A percentile compares a stretch with the other conserved stretches of the same genome.
phyloP scores from a whole-genome alignment of 2,888 invertebrate genomes.

The Tridacna gigas region DNA sequence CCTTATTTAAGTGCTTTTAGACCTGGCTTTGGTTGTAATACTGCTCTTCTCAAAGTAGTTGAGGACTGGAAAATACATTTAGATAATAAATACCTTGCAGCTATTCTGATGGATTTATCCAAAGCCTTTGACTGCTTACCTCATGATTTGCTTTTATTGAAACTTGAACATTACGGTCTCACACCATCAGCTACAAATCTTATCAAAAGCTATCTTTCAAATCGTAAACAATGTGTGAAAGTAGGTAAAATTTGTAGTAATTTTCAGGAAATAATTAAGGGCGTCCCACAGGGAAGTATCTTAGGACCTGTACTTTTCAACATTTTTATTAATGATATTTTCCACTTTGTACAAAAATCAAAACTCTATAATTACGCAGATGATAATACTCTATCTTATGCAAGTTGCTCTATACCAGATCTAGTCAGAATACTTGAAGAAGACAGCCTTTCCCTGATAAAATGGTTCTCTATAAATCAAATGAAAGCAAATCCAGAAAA shows the following conservation, averaged over 20 bases:
- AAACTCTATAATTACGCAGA: constrained; percentile 46
- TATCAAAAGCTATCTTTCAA: constrained; percentile 26
- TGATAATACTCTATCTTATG: constrained; percentile 43
- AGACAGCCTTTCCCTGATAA: constrained; percentile 33
- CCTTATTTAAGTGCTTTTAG: constrained; percentile 24
- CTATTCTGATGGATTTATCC: constrained; percentile 40
- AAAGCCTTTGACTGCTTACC: constrained; percentile 32
- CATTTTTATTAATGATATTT: constrained; percentile 36
- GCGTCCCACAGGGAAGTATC: constrained; percentile 36
- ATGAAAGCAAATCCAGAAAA: constrained; percentile 43
- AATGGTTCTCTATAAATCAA: constrained; percentile 42
- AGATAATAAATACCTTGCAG: constrained; percentile 34
- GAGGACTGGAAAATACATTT: constrained; percentile 33
- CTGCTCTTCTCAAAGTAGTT: constrained; percentile 23
- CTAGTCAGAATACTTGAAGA: constrained; percentile 14
- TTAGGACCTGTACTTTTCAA: constrained; percentile 35
- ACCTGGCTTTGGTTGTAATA: constrained; percentile 35
- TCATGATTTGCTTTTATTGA: constrained; percentile 24
- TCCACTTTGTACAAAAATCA: constrained; percentile 13
- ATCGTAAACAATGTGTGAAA: constrained; percentile 39
- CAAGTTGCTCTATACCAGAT: constrained; percentile 7
- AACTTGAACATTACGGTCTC: constrained; percentile 30
- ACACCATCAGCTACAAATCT: constrained; percentile 14
- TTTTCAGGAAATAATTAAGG: constrained; percentile 32
- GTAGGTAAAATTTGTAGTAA: constrained; percentile 27